Percentiles rank a stretch among this genome's conserved stretches.
These are phyloP conservation scores for Vultur gryphus DNA, from an alignment of 2,797 vertebrate species.

Conservation along the genomic window DNA sequence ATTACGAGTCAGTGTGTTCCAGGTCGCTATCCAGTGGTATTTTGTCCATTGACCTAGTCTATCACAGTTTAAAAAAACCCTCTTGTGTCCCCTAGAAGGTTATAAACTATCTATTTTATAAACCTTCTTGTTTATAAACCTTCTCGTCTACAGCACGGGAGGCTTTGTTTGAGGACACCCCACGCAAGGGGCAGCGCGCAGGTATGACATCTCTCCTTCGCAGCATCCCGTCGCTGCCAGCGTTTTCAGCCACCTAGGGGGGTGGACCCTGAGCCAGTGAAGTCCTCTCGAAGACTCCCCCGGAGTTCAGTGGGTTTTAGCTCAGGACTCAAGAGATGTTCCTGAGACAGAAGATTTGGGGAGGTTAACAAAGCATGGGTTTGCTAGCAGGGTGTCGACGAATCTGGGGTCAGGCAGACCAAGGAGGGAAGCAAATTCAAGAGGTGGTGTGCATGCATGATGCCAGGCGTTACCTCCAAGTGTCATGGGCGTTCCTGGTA, in stretches of 20 bases:
- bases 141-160: background rate
- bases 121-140: background rate
- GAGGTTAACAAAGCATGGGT: background rate
- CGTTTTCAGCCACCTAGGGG: rapidly evolving
- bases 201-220: background rate
- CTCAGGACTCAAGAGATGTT: background rate
- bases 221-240: background rate
- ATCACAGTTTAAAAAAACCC: background rate
- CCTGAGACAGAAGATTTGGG: background rate
- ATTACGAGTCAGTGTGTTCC: background rate
- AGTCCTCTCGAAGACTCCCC: rapidly evolving
- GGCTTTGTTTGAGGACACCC: background rate
- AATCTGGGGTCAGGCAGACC: no score
- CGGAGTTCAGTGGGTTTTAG: rapidly evolving
- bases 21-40: background rate
- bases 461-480: rapidly evolving
- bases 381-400: background rate
- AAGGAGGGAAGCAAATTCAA: background rate
- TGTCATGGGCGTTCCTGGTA: background rate
- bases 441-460: rapidly evolving
- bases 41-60: background rate
- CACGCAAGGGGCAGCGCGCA: rapidly evolving
- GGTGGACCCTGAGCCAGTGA: rapidly evolving
- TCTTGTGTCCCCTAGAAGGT: background rate
- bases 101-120: background rate